phyloP scores from a whole-genome alignment of 2,113 vertebrate species.

The Lamprologus speciosus region DNA sequence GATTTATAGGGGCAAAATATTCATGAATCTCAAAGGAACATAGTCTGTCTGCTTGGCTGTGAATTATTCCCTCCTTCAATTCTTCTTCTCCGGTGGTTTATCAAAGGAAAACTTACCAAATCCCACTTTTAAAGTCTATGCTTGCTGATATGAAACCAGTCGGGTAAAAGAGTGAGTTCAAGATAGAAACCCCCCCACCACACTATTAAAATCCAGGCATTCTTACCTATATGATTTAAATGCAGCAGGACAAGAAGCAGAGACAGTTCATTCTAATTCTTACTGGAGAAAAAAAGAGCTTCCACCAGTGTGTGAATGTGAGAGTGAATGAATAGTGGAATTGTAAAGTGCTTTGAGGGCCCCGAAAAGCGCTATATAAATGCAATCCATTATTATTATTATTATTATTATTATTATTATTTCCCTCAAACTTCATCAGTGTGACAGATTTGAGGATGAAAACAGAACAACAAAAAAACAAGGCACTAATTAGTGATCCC shows the following conservation, averaged over 20 bases:
- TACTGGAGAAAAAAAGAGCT: not conserved
- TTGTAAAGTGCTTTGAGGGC: not conserved
- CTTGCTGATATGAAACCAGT: not conserved
- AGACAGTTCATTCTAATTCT: not conserved
- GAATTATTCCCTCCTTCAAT: not conserved
- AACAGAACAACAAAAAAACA: not conserved
- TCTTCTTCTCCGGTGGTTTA: not conserved
- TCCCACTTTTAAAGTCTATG: not conserved
- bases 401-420: not conserved
- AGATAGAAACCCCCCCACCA: not conserved
- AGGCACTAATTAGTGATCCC: not conserved
- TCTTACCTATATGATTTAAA: not conserved
- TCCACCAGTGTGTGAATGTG: not conserved
- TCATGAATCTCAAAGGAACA: not conserved
- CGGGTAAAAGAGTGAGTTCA: not conserved
- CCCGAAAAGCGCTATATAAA: rapidly evolving
- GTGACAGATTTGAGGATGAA: not conserved
- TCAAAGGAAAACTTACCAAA: not conserved
- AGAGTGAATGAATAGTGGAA: not conserved
- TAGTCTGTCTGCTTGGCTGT: not conserved
- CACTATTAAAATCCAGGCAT: not conserved
- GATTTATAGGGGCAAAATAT: not conserved
- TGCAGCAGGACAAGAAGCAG: not conserved
- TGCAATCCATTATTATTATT: not conserved
- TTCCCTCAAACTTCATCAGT: not conserved